Conservation (phyloP, 2,797 vertebrate genomes). For the Semotilus atromaculatus region DNA sequence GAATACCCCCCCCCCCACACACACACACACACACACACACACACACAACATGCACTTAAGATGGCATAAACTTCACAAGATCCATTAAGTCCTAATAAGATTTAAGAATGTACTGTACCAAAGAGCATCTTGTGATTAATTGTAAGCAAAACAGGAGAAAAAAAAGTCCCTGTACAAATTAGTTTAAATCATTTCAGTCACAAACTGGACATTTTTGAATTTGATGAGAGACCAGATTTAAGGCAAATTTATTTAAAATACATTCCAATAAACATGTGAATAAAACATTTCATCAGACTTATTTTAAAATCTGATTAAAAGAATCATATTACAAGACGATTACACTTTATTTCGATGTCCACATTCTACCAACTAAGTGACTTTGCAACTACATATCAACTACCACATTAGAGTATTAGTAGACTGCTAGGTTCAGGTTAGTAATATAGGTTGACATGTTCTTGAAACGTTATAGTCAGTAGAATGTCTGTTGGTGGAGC, state of each 20-base stretch:
- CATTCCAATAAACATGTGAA: too few species aligned
- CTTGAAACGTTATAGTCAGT: too few species aligned
- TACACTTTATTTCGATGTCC: too few species aligned
- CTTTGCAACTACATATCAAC: too few species aligned
- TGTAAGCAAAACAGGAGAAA: neutral
- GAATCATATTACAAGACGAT: neutral
- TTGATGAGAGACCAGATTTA: neutral
- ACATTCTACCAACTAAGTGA: too few species aligned
- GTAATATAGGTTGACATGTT: too few species aligned
- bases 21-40: too few species aligned
- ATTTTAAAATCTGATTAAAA: neutral
- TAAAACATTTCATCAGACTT: neutral
- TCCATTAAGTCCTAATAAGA: conserved; percentile 12
- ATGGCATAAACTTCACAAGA: neutral
- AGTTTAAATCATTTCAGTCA: neutral
- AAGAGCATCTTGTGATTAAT: neutral
- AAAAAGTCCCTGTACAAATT: neutral
- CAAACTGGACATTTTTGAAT: neutral
- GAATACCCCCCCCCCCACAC: too few species aligned
- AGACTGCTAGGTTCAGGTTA: too few species aligned
- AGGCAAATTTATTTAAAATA: neutral
- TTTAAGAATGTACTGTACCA: neutral
- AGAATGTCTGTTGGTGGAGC: too few species aligned
- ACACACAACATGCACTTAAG: too few species aligned
- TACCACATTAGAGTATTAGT: too few species aligned